A percentile compares a stretch with the other conserved stretches of the same genome.
Evolutionary conservation across 2,797 vertebrate species (phyloP).

Genomic region (Kryptopterus vitreolus): DNA sequence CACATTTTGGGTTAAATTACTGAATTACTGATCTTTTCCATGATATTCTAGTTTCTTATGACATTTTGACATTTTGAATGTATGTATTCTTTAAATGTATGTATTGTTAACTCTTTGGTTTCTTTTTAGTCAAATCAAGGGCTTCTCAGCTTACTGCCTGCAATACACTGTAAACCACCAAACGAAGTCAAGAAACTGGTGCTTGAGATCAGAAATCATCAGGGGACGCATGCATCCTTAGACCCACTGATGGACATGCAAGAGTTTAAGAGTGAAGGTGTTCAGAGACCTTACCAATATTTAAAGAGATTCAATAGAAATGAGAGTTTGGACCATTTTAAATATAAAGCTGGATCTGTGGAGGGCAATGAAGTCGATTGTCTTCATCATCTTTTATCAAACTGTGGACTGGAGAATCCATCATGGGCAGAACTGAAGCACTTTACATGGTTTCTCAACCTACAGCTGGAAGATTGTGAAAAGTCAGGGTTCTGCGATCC

Average conservation of each 20-base stretch:
- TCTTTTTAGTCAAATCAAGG: constrained; percentile 59
- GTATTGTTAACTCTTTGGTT: constrained; percentile 39
- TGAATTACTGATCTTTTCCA: neutral
- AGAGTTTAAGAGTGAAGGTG: constrained; percentile 70
- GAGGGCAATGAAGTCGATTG: constrained; percentile 66
- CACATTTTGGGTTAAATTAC: no score
- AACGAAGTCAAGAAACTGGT: constrained; percentile 62
- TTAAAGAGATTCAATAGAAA: constrained; percentile 60
- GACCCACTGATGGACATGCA: constrained; percentile 72
- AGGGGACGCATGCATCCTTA: constrained; percentile 28
- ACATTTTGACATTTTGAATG: neutral
- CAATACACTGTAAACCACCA: constrained; percentile 71
- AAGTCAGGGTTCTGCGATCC: constrained; percentile 76
- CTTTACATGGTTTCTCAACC: constrained; percentile 78
- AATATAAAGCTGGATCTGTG: constrained; percentile 56
- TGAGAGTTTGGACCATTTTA: constrained; percentile 69
- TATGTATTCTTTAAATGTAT: neutral
- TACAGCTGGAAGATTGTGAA: constrained; percentile 78
- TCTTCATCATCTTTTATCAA: constrained; percentile 66
- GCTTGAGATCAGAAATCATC: neutral
- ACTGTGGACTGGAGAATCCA: constrained; percentile 72
- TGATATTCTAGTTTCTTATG: neutral
- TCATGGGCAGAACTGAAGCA: constrained; percentile 81
- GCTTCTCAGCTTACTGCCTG: constrained; percentile 74
- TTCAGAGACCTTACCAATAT: constrained; percentile 80